Conservation (phyloP, 2,113 vertebrate genomes). For the Petaurus breviceps region DNA sequence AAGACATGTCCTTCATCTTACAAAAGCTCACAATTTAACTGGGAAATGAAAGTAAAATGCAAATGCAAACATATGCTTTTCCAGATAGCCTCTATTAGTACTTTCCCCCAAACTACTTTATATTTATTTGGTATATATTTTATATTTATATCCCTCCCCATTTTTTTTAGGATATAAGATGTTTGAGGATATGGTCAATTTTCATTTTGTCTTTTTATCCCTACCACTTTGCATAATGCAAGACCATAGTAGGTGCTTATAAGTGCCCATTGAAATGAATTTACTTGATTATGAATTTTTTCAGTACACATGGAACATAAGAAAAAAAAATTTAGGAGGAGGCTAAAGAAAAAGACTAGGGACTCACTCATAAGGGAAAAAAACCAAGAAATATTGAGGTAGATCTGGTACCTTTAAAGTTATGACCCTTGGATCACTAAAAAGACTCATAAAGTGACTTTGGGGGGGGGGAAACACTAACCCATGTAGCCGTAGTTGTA, state of each 20-base stretch:
- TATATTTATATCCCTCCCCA: neutral
- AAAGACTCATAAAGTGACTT: neutral
- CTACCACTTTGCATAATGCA: neutral
- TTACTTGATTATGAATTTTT: neutral
- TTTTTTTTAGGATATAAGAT: neutral
- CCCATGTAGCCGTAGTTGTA: neutral
- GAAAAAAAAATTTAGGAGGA: neutral
- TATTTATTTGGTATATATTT: neutral
- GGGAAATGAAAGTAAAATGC: neutral
- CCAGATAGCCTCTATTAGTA: neutral
- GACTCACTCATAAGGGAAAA: neutral
- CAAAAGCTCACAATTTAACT: neutral
- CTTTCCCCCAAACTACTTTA: neutral
- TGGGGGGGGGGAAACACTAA: neutral
- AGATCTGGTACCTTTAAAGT: neutral
- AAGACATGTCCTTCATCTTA: neutral
- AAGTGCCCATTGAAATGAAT: neutral
- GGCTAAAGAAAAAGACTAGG: neutral
- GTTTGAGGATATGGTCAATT: neutral
- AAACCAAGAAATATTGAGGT: neutral
- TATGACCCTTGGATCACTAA: neutral
- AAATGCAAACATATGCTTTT: neutral
- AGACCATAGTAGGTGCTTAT: neutral
- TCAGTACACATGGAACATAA: neutral
- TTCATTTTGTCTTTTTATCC: neutral